These are phyloP conservation scores for Eulithis testata DNA, from an alignment of 2,888 invertebrate species.

Conservation along the genomic window DNA sequence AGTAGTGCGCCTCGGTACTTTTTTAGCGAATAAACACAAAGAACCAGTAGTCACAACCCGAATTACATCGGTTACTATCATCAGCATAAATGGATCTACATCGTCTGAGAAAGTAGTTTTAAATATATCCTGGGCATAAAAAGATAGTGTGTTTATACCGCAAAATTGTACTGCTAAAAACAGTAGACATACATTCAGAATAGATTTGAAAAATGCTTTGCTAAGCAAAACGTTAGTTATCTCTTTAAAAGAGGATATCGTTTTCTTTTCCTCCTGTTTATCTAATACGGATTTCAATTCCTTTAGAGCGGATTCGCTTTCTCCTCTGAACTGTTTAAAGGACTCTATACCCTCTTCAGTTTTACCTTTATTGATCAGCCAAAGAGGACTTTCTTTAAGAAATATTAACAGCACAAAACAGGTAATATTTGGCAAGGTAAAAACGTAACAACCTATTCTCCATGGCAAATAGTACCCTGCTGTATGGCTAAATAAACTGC, in stretches of 20 bases:
- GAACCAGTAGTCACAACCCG: constrained; percentile 43
- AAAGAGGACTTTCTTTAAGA: constrained; percentile 64
- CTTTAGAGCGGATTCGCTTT: constrained; percentile 47
- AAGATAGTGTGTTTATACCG: constrained; percentile 58
- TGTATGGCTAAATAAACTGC: constrained; percentile 53
- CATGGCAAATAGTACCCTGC: constrained; percentile 54
- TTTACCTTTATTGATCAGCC: constrained; percentile 60
- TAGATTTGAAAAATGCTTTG: constrained; percentile 52
- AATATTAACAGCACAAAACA: constrained; percentile 47
- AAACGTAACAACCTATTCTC: constrained; percentile 53
- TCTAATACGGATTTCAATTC: constrained; percentile 55
- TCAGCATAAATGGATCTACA: constrained; percentile 54
- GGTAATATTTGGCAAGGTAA: constrained; percentile 49
- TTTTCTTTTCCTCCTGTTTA: constrained; percentile 44
- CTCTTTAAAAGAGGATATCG: constrained; percentile 42
- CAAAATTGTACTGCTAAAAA: constrained; percentile 54
- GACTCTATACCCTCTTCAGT: constrained; percentile 51
- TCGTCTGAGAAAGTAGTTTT: constrained; percentile 53
- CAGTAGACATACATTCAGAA: constrained; percentile 45
- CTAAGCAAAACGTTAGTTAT: constrained; percentile 46
- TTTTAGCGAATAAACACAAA: constrained; percentile 51
- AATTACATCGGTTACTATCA: constrained; percentile 57
- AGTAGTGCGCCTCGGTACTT: constrained; percentile 50
- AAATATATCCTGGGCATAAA: constrained; percentile 59
- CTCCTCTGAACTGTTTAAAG: constrained; percentile 58